phyloP scores from a whole-genome alignment of 1,140 invertebrate genomes.

The Cyphomyrmex costatus region DNA sequence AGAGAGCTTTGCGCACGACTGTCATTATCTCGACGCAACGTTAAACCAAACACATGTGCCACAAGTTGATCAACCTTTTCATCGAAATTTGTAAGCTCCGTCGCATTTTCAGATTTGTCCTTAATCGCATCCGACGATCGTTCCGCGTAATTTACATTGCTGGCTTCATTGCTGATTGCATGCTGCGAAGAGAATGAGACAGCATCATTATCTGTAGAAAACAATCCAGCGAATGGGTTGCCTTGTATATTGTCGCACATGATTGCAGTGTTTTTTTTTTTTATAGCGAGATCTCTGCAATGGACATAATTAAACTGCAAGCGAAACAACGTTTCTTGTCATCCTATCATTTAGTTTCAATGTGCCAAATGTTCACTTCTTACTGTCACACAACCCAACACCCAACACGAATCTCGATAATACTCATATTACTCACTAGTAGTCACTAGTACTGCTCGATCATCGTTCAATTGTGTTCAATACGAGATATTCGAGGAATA shows the following conservation, averaged over 20 bases:
- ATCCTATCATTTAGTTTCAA: background rate
- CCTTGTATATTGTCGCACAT: slow-evolving; percentile 83
- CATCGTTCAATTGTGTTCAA: too few relatives aligned
- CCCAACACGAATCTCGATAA: background rate
- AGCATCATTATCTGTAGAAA: slow-evolving; percentile 81
- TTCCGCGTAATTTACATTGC: slow-evolving; percentile 13
- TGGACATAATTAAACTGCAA: slow-evolving; percentile 32
- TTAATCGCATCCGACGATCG: slow-evolving; percentile 38
- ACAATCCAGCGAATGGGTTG: slow-evolving; percentile 87
- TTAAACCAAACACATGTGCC: slow-evolving; percentile 90
- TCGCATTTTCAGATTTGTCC: slow-evolving; percentile 49
- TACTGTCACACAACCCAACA: background rate
- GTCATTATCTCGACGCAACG: slow-evolving; percentile 83
- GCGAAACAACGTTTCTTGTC: background rate
- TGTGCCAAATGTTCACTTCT: background rate
- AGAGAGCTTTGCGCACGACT: slow-evolving; percentile 82
- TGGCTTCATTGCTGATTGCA: slow-evolving; percentile 9
- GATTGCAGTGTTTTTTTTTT: background rate
- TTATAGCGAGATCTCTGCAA: slow-evolving; percentile 19
- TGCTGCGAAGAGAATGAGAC: slow-evolving; percentile 79
- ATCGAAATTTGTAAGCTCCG: background rate
- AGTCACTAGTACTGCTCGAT: background rate
- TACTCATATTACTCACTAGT: background rate
- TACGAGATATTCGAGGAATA: slow-evolving; percentile 1
- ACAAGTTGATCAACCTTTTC: slow-evolving; percentile 82